A percentile compares a stretch with the other conserved stretches of the same genome.
These are phyloP conservation scores for Pentalonia nigronervosa DNA, from an alignment of 1,140 invertebrate genomes.

Conservation along the genomic window DNA sequence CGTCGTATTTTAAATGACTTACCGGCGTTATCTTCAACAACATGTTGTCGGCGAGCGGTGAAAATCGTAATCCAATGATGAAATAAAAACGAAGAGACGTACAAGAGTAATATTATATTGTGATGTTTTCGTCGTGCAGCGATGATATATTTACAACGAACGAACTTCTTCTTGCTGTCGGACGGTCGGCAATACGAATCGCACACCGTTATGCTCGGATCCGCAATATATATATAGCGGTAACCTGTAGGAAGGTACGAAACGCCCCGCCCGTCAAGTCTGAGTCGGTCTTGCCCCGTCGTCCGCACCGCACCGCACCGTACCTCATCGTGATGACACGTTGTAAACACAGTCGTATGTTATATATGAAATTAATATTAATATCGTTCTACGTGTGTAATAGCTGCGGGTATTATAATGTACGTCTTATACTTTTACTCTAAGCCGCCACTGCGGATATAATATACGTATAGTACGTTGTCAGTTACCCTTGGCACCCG, in stretches of 20 bases:
- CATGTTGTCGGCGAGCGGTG: neutral
- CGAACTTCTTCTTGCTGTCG: conserved; percentile 9
- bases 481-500: conserved; percentile 34
- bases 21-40: conserved; percentile 33
- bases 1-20: neutral
- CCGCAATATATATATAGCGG: conserved; percentile 29
- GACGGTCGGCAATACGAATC: conserved; percentile 39
- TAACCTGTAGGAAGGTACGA: neutral
- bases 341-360: neutral
- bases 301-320: neutral
- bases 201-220: neutral
- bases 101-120: neutral
- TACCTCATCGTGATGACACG: neutral
- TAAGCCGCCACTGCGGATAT: neutral
- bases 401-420: neutral
- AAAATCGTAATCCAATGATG: neutral
- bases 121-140: neutral
- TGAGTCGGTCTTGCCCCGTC: neutral
- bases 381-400: neutral
- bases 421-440: conserved; percentile 38
- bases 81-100: neutral
- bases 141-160: neutral
- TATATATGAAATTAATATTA: neutral
- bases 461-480: neutral
- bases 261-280: neutral